Percentiles rank a stretch among this genome's conserved stretches.
phyloP scores from a whole-genome alignment of 2,888 invertebrate species.

The Habrosyne pyritoides region DNA sequence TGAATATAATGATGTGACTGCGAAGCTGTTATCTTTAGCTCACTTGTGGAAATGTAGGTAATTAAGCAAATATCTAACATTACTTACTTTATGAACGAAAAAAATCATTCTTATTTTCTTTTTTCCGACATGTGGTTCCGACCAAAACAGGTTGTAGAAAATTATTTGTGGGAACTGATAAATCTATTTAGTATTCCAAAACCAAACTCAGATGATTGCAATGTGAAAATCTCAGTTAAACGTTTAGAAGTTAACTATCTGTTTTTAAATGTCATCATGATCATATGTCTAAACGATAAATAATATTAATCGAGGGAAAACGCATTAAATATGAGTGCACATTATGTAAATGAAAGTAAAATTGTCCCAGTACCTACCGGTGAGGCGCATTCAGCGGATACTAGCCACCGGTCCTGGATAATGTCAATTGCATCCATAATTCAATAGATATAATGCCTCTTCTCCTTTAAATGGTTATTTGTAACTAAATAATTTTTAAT shows the following conservation, averaged over 20 bases:
- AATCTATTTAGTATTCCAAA: background rate
- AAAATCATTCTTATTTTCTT: too few relatives aligned
- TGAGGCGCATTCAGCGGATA: conserved; percentile 33
- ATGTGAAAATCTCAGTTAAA: background rate
- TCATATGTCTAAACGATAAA: background rate
- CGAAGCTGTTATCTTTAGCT: background rate
- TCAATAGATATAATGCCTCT: conserved; percentile 38
- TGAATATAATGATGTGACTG: background rate
- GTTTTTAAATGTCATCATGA: background rate
- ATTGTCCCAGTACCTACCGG: conserved; percentile 44
- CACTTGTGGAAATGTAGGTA: background rate
- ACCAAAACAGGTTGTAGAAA: too few relatives aligned
- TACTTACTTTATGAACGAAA: too few relatives aligned
- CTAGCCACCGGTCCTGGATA: conserved; percentile 37
- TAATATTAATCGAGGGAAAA: background rate
- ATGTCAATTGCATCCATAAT: conserved; percentile 51
- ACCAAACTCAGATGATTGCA: background rate
- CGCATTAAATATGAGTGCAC: conserved; percentile 31
- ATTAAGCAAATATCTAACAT: background rate
- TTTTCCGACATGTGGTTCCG: too few relatives aligned
- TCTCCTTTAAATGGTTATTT: conserved; percentile 33
- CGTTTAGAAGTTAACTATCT: too few relatives aligned
- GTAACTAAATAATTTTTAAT: conserved; percentile 15
- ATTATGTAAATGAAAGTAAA: conserved; percentile 68
- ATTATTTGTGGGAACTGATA: background rate